A percentile compares a stretch with the other conserved stretches of the same genome.
These are phyloP conservation scores for Lasaia peninsularis DNA, from an alignment of 1,140 invertebrate genomes.

Conservation along the genomic window DNA sequence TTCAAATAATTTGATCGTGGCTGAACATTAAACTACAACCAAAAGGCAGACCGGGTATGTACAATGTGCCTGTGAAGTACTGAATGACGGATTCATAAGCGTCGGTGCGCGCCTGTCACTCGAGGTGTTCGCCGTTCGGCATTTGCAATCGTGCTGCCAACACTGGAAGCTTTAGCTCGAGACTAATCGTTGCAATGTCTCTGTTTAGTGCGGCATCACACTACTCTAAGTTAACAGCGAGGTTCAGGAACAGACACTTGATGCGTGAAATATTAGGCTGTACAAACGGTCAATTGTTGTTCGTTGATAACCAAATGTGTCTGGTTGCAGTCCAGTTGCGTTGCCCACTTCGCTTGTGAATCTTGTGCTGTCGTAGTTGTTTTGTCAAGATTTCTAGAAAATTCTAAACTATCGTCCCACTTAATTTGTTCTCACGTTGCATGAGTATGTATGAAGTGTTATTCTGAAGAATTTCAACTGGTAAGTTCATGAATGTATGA, in stretches of 20 bases:
- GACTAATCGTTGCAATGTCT: slow-evolving; percentile 57
- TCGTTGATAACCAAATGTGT: slow-evolving; percentile 27
- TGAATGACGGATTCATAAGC: slow-evolving; percentile 60
- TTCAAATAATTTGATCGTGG: slow-evolving; percentile 42
- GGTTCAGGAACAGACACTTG: slow-evolving; percentile 66
- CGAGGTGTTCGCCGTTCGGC: slow-evolving; percentile 54
- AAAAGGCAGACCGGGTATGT: slow-evolving; percentile 60
- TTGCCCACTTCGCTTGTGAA: slow-evolving; percentile 38
- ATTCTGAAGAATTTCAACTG: slow-evolving; percentile 1
- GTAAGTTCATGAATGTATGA: slow-evolving; percentile 26
- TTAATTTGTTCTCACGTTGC: not conserved
- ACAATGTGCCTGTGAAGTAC: slow-evolving; percentile 49
- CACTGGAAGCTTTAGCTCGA: slow-evolving; percentile 61
- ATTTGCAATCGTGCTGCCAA: slow-evolving; percentile 53
- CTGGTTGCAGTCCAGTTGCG: slow-evolving; percentile 22
- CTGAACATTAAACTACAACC: slow-evolving; percentile 57
- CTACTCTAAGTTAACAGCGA: slow-evolving; percentile 72
- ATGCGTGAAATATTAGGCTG: slow-evolving; percentile 64
- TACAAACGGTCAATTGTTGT: slow-evolving; percentile 55
- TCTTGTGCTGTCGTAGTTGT: slow-evolving; percentile 14
- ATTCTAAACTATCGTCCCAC: slow-evolving; percentile 5
- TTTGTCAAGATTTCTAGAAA: slow-evolving; percentile 12
- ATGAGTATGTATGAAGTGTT: slow-evolving; percentile 9
- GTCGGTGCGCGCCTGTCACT: slow-evolving; percentile 63
- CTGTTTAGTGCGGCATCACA: slow-evolving; percentile 64